Base-by-base conservation (phyloP, 2,797 vertebrate genomes). In the Phrynocephalus guinanensis region DNA sequence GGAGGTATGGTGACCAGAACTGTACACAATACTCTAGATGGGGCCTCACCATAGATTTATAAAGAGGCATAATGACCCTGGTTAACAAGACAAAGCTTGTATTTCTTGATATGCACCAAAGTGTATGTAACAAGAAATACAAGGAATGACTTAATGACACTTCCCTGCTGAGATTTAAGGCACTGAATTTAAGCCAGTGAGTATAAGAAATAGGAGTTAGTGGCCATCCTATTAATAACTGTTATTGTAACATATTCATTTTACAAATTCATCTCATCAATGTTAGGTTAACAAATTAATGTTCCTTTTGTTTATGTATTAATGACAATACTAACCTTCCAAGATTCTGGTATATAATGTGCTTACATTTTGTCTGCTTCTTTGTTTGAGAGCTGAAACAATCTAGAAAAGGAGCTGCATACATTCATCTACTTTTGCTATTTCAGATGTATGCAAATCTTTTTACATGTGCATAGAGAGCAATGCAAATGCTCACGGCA, bases 401-500 rank as follows among this genome's bases (percentile, higher is more conserved):
- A 91, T 94, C 75, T 56, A 48, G 22, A 86, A 89, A 81, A 60
- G 22, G n/a, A 84, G 15, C 26, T 16, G 44, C 56, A 38, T 0
- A 0, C 86, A n/a, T 68, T 15, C 1, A 79, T 92, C 24, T 70
- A n/a, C 28, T 70, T 1, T 90, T 93, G 87, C 8, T 92, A 2
- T 93, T 93, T 83, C 87, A 94, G 94, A 38, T 84, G 9, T 84
- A 93, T 84, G 92, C 91, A 87, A 94, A 91, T 87, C 93, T 95
- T 95, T 95, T 91, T 94, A 93, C n/a, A 86, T 92, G 86, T 95
- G 93, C 0, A 86, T 92, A 73, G 94, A 95, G 91, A 68, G 81
- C 9, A 91, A 95, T 28, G 90, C 86, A 79, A 95, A 88, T 0
- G 72, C 91, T 50, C 92, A 93, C 0, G 92, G 93, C 44, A 88